A percentile compares a stretch with the other conserved stretches of the same genome.
phyloP scores from a whole-genome alignment of 2,113 vertebrate species.

The Pygoscelis adeliae region DNA sequence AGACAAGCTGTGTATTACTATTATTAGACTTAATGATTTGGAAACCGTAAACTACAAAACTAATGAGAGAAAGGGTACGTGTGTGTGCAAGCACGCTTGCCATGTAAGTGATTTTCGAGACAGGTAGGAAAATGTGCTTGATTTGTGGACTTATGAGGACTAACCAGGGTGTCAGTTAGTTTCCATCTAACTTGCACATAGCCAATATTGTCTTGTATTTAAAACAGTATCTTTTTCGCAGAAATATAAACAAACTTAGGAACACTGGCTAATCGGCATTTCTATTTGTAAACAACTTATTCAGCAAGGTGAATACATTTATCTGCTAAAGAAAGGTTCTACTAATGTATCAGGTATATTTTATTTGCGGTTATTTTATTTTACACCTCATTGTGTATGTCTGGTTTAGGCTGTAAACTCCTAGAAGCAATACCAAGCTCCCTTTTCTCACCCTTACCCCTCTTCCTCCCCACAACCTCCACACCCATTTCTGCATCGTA shows the following conservation, averaged over 20 bases:
- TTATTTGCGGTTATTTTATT: neutral
- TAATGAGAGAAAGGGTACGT: neutral
- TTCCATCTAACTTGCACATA: neutral
- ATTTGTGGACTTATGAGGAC: neutral
- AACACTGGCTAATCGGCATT: neutral
- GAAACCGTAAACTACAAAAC: neutral
- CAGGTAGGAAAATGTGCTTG: neutral
- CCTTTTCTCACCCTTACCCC: neutral
- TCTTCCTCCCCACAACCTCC: neutral
- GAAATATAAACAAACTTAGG: neutral
- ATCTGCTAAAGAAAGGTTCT: neutral
- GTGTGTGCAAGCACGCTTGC: neutral
- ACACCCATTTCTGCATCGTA: neutral
- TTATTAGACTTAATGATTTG: neutral
- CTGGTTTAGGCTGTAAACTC: neutral
- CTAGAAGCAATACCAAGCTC: neutral
- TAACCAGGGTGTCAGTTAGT: neutral
- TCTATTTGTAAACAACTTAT: constrained; percentile 9
- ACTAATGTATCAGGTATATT: neutral
- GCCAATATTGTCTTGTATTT: neutral
- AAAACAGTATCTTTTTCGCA: neutral
- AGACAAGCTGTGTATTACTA: neutral
- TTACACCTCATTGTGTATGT: neutral
- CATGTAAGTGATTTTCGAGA: neutral
- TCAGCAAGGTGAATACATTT: neutral